Evolutionary conservation across 2,113 vertebrate species (phyloP), one percentile per base, ranked within the genome.

Genomic region (Prunella fulvescens): DNA sequence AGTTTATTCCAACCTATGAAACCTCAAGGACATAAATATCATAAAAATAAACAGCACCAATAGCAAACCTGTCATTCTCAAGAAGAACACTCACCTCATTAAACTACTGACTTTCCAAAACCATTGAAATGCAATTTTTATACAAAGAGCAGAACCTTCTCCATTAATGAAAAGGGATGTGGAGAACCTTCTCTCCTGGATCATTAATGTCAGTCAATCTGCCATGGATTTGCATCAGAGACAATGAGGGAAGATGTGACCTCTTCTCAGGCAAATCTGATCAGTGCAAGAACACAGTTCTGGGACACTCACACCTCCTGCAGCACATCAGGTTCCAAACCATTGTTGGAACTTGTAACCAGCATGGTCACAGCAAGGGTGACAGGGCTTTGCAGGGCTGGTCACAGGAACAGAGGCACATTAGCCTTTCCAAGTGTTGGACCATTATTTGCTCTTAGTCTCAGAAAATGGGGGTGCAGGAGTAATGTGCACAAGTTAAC

Each of bases 21-120:
- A 70, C 28, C 50, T 92, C 89, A 90, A 94, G 65, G 56, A 85
- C 56, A 90, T 64, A 84, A 90, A 62, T 47, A 60, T 84, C 73
- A 84, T 54, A 77, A 91, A 95, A 96, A 91, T 86, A 92, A 96
- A 94, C 64, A 93, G 60, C 67, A 81, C 14, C 64, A 73, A 29
- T 73, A 88, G 35, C 65, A 94, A 88, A 88, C 69, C 81, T 91
- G 93, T 91, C 89, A 89, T 67, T 88, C 56, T 64, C 11, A 44
- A 81, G 53, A 89, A 85, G 64, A 96, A 92, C 29, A 74, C 71
- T 83, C 65, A 76, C 74, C 86, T 95, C 76, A 67, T 95, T 96
- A 94, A 80, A 93, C 47, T 42, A 80, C 65, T 91, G 69, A 86
- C 85, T 84, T 96, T 92, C 71, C 31, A 51, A 91, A 96, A 26